Evolutionary conservation across 2,113 vertebrate species (phyloP), one percentile per base, ranked within the genome.

Genomic region (Steatornis caripensis): DNA sequence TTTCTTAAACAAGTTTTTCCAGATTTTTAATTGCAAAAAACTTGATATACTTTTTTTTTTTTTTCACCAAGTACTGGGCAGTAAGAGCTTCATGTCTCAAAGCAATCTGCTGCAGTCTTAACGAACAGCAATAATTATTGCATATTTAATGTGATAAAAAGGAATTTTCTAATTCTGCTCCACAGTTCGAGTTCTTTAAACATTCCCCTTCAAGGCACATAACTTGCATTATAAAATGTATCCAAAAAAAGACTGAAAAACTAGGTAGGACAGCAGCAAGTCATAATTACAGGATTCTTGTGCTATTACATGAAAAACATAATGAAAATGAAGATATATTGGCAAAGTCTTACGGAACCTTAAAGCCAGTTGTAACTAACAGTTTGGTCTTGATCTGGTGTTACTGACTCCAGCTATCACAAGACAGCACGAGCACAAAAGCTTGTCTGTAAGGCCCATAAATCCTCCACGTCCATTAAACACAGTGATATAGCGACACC

Each of bases 1-100:
- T 96, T 96, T 95, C 91, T 92, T 92, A 87, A 97, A 94, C 96
- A 81, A 83, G 96, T 97, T 96, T 94, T 95, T 93, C 95, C 84
- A 90, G 92, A 78, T 92, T 96, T 95, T 95, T 96, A 96, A 89
- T 84, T 92, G 87, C 77, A 89, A 94, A 95, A 90, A 95, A 57
- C 46, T 91, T 55, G 48, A 93, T 94, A 75, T 21, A 62, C 29
- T 51, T 64, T 72, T 46, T 79, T 55, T 69, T 66, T 8, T 24
- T 75, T 53, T 39, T 78, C 27, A 61, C n/a, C 37, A 48, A 79
- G 41, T 24, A 57, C 43, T 41, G 57, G 39, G 37, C 84, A 95
- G 24, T 27, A 37, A 61, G 46, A 94, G 66, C 21, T 83, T 85
- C 91, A 68, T 53, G 58, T 54, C 49, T 34, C 86, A 90, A 69